phyloP scores from a whole-genome alignment of 2,797 vertebrate species.

The Staurois parvus region DNA sequence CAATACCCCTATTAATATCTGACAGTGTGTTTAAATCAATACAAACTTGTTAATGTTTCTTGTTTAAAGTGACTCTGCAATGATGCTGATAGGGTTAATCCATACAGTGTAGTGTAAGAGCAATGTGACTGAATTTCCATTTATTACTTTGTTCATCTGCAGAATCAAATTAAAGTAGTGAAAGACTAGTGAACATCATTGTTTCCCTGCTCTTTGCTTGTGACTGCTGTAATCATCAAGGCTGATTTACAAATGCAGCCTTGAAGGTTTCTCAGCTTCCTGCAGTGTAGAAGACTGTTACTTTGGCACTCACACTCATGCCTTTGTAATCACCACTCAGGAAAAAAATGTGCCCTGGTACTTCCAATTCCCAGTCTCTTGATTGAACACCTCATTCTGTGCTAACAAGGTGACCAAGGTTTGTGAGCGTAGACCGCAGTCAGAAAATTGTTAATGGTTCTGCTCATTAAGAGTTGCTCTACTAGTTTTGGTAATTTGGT shows the following conservation, averaged over 20 bases:
- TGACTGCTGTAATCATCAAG: slow-evolving; percentile 97
- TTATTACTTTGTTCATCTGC: slow-evolving; percentile 75
- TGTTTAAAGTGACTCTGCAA: not conserved
- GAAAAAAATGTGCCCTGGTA: slow-evolving; percentile 83
- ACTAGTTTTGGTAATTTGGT: slow-evolving; percentile 82
- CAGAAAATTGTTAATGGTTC: slow-evolving; percentile 89
- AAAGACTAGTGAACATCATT: slow-evolving; percentile 90
- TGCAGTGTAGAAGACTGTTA: slow-evolving; percentile 95
- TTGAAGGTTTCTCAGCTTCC: slow-evolving; percentile 99
- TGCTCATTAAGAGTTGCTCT: slow-evolving; percentile 91
- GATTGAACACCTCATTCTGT: slow-evolving; percentile 98
- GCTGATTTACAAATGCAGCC: slow-evolving; percentile 99
- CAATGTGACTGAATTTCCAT: slow-evolving; percentile 71
- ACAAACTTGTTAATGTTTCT: slow-evolving; percentile 27
- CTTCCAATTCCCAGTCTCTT: slow-evolving; percentile 90
- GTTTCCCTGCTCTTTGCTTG: slow-evolving; percentile 90
- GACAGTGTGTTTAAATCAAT: slow-evolving; percentile 32
- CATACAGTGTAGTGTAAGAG: slow-evolving; percentile 71
- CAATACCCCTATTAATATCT: slow-evolving; percentile 42
- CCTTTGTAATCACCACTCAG: slow-evolving; percentile 98
- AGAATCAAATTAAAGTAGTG: slow-evolving; percentile 81
- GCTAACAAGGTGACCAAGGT: slow-evolving; percentile 95
- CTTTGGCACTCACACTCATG: slow-evolving; percentile 89
- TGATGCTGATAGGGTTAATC: slow-evolving; percentile 43
- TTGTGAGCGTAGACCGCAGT: slow-evolving; percentile 88